A percentile compares a stretch with the other conserved stretches of the same genome.
Evolutionary conservation across 2,113 vertebrate genomes (phyloP).

Genomic region (Phalacrocorax carbo): DNA sequence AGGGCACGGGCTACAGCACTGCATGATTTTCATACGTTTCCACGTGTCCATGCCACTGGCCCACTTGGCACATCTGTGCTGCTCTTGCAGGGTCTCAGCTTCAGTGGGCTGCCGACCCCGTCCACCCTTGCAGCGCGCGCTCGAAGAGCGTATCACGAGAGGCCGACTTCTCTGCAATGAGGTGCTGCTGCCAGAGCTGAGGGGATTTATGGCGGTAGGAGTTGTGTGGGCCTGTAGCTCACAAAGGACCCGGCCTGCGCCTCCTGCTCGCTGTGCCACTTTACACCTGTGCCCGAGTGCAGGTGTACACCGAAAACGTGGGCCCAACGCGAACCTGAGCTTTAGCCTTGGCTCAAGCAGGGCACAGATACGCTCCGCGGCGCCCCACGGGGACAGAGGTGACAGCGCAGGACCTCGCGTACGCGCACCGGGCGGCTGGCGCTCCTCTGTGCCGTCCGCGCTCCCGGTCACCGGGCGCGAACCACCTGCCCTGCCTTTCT

Average conservation of each 20-base stretch:
- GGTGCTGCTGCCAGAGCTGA: background rate
- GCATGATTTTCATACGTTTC: background rate
- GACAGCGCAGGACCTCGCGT: background rate
- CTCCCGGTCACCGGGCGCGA: accelerated
- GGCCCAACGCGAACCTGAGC: background rate
- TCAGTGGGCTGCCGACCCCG: background rate
- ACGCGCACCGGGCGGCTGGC: accelerated
- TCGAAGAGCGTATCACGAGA: accelerated
- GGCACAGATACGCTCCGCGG: accelerated
- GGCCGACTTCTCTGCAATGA: background rate
- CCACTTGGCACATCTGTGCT: too few relatives aligned
- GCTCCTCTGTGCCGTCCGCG: background rate
- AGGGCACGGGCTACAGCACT: background rate
- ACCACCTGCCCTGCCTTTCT: too few relatives aligned
- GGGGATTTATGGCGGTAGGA: accelerated
- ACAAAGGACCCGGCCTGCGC: background rate
- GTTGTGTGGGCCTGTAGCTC: background rate
- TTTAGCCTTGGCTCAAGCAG: background rate
- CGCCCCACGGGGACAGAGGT: background rate
- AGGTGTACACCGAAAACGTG: accelerated
- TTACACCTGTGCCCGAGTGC: accelerated
- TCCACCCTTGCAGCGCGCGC: accelerated
- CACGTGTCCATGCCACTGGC: accelerated
- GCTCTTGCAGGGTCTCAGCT: background rate
- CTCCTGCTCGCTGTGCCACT: accelerated